Base-by-base conservation (phyloP, 2,797 vertebrate genomes). In the Falco peregrinus region DNA sequence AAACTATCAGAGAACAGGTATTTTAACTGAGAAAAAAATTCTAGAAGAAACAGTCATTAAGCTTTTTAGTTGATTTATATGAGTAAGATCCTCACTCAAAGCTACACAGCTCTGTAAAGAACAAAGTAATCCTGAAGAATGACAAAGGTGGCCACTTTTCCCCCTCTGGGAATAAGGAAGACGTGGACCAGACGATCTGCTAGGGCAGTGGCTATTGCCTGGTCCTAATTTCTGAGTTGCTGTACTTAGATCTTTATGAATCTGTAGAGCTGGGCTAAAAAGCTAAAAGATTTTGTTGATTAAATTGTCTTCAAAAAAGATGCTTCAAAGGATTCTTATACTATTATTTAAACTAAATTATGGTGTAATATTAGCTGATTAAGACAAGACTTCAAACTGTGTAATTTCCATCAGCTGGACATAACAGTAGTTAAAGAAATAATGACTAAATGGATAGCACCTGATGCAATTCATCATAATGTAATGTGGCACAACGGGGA, bases 321-420 rank as follows among this genome's bases (percentile, higher is more conserved):
- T 97, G 94, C 97, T 96, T 98, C 97, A 97, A 97, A 98, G 97
- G 95, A 96, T 98, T 96, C 94, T 97, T 97, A 95, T 97, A 97
- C 95, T 97, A 97, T 96, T 97, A 97, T 96, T 98, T 97, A 98
- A 98, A 96, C 96, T 94, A 97, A 98, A 98, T 98, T 97, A 97
- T 96, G 94, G 96, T 94, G 93, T 95, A 97, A 96, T 97, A 98
- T 98, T 98, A 98, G 97, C 97, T 98, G 97, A 98, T 98, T 97
- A 98, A 98, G 97, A 98, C 96, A 98, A 97, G 96, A 96, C 95
- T 98, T 97, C 97, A 98, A 95, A 97, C 90, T 95, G 85, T 97
- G 92, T 98, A 97, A 98, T 98, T 98, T 97, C 96, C 95, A 97
- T 98, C 98, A 98, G 96, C 96, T 98, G 97, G 96, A 97, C 87